Conservation (phyloP, 2,113 vertebrate genomes). For the Hypocryptadius cinnamomeus region DNA sequence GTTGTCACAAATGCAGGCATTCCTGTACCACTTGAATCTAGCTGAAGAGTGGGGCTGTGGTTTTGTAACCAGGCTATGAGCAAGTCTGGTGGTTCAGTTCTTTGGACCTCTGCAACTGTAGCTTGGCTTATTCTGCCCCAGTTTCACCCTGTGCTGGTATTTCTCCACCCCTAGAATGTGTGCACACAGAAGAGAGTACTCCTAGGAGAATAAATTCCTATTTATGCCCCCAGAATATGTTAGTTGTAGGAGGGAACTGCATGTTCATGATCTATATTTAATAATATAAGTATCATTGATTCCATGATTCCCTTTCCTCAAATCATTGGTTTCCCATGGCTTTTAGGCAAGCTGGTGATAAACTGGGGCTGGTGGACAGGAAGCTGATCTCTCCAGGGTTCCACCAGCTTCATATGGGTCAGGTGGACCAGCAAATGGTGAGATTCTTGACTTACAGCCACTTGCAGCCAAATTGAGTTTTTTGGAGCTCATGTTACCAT, state of each 20-base stretch:
- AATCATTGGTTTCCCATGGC: background rate
- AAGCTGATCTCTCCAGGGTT: background rate
- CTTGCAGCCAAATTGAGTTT: background rate
- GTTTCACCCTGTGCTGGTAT: background rate
- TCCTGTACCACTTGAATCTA: background rate
- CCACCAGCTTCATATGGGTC: background rate
- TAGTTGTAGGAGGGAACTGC: background rate
- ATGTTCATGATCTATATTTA: background rate
- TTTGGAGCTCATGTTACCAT: background rate
- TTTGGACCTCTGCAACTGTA: background rate
- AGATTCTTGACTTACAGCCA: rapidly evolving
- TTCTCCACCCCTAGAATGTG: background rate
- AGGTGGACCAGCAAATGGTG: background rate
- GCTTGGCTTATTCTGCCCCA: rapidly evolving
- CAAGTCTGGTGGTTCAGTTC: background rate
- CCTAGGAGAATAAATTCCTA: background rate
- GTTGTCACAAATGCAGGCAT: background rate
- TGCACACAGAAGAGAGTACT: background rate
- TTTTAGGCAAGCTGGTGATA: background rate
- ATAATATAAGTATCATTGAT: background rate
- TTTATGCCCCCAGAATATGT: background rate
- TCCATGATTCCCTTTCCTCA: background rate
- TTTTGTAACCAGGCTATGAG: background rate
- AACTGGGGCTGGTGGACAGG: background rate
- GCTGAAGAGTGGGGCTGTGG: background rate